A percentile compares a stretch with the other conserved stretches of the same genome.
Evolutionary conservation across 2,888 invertebrate species (phyloP).

Genomic region (Scaptomyza polygonia): DNA sequence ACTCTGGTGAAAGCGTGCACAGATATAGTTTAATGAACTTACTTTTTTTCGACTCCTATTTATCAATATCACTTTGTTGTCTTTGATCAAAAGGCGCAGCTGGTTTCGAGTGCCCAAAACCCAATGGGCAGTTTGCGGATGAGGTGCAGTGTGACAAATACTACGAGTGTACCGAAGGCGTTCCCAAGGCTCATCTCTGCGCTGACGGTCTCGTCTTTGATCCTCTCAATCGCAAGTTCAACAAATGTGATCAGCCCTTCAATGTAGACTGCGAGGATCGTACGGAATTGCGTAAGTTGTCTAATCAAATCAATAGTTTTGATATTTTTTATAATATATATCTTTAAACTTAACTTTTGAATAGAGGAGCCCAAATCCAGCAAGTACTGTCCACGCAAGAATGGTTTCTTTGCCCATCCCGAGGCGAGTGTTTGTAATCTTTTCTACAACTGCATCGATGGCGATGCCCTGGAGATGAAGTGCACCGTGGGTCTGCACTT

Average conservation of each 20-base stretch:
- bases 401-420: slow-evolving; percentile 96
- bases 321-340: not conserved
- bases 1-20: slow-evolving; percentile 36
- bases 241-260: slow-evolving; percentile 97
- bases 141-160: slow-evolving; percentile 93
- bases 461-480: slow-evolving; percentile 90
- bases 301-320: not conserved
- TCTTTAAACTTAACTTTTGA: slow-evolving; percentile 17
- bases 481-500: slow-evolving; percentile 96
- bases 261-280: slow-evolving; percentile 96
- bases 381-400: slow-evolving; percentile 91
- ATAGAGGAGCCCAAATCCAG: slow-evolving; percentile 90
- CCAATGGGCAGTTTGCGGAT: slow-evolving; percentile 93
- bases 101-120: slow-evolving; percentile 90
- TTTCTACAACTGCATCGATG: slow-evolving; percentile 95
- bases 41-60: not conserved
- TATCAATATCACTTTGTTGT: not conserved
- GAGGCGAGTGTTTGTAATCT: slow-evolving; percentile 92
- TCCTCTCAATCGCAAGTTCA: slow-evolving; percentile 92
- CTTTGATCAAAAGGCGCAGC: slow-evolving; percentile 53
- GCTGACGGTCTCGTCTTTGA: slow-evolving; percentile 96
- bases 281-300: slow-evolving; percentile 92
- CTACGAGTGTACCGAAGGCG: slow-evolving; percentile 91
- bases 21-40: slow-evolving; percentile 56
- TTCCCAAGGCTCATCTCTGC: slow-evolving; percentile 90